Conservation (phyloP, 2,888 invertebrate species). For the Epinotia ramella region DNA sequence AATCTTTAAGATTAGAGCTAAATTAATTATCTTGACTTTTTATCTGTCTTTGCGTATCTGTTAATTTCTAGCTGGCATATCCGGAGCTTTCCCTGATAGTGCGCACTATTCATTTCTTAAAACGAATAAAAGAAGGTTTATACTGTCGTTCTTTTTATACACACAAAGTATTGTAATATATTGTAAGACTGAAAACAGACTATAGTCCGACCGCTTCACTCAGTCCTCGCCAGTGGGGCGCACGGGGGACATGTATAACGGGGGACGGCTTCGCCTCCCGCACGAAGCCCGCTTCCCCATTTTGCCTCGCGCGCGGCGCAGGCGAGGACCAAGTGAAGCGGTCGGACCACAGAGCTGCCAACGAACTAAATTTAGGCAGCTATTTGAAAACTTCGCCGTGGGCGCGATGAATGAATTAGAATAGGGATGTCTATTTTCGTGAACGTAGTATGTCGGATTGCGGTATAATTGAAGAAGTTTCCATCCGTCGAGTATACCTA, state of each 20-base stretch:
- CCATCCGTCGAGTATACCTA: background rate
- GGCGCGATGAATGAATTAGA: slow-evolving; percentile 53
- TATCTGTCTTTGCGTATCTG: too few relatives aligned
- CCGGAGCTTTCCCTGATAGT: too few relatives aligned
- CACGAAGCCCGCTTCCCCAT: too few relatives aligned
- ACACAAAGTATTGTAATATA: slow-evolving; percentile 6
- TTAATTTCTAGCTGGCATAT: too few relatives aligned
- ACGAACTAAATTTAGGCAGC: slow-evolving; percentile 66
- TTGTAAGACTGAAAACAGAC: slow-evolving; percentile 6
- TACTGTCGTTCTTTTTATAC: background rate
- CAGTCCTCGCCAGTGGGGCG: too few relatives aligned
- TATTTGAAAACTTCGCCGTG: slow-evolving; percentile 64
- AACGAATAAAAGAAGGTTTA: background rate
- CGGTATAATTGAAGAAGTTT: slow-evolving; percentile 6
- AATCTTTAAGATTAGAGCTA: too few relatives aligned
- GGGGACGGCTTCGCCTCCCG: too few relatives aligned
- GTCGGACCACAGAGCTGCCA: slow-evolving; percentile 33
- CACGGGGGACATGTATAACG: too few relatives aligned
- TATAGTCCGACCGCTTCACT: background rate
- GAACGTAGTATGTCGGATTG: slow-evolving; percentile 11
- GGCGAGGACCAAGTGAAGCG: too few relatives aligned
- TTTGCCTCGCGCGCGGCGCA: too few relatives aligned
- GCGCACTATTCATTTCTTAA: too few relatives aligned
- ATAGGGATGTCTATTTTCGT: slow-evolving; percentile 61
- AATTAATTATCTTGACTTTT: too few relatives aligned